A percentile compares a stretch with the other conserved stretches of the same genome.
Evolutionary conservation across 2,888 invertebrate genomes (phyloP).

Genomic region (Aspidapion aeneum): DNA sequence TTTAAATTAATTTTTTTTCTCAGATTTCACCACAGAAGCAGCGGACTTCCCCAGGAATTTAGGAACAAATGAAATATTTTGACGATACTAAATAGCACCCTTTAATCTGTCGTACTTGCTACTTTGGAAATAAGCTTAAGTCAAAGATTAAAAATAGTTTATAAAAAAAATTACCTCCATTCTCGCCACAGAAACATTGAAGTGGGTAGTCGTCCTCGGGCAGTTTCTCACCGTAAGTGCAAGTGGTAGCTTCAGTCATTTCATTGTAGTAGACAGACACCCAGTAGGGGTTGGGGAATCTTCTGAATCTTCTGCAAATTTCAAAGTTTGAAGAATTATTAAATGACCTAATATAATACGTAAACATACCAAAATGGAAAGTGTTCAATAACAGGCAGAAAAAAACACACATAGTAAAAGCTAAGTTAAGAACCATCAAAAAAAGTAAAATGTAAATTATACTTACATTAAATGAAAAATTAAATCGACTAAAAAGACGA

Average conservation of each 20-base stretch:
- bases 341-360: too few relatives aligned
- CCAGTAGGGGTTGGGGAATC: conserved; percentile 21
- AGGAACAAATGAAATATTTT: too few relatives aligned
- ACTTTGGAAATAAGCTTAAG: too few relatives aligned
- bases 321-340: too few relatives aligned
- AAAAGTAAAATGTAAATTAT: background rate
- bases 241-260: conserved; percentile 1
- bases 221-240: conserved; percentile 1
- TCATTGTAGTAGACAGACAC: conserved; percentile 3
- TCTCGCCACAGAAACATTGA: background rate
- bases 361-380: too few relatives aligned
- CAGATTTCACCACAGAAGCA: too few relatives aligned
- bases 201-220: background rate
- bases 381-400: too few relatives aligned
- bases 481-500: conserved; percentile 20
- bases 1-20: too few relatives aligned
- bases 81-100: too few relatives aligned
- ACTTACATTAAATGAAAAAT: conserved; percentile 20
- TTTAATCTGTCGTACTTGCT: too few relatives aligned
- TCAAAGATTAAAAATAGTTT: background rate
- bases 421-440: background rate
- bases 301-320: conserved; percentile 17
- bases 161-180: conserved; percentile 2
- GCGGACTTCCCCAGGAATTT: too few relatives aligned
- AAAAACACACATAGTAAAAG: background rate